phyloP scores from a whole-genome alignment of 1,140 invertebrate species.

The Halictus rubicundus region DNA sequence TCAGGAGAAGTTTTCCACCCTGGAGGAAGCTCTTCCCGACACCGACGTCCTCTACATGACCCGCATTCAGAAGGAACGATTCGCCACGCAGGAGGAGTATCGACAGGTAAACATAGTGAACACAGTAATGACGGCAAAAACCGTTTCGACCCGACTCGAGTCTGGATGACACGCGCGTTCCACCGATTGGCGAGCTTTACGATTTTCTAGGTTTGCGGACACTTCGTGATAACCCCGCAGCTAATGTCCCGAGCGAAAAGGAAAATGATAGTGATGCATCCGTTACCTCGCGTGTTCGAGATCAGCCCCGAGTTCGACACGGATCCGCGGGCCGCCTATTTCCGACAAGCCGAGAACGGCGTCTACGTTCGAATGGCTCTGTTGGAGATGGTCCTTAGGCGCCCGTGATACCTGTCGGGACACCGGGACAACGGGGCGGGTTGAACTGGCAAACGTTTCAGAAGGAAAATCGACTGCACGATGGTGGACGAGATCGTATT shows the following conservation, averaged over 20 bases:
- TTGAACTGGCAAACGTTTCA: background rate
- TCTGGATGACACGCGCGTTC: background rate
- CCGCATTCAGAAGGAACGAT: constrained; percentile 97
- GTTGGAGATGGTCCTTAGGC: constrained; percentile 93
- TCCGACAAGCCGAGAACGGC: constrained; percentile 98
- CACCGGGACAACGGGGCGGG: too few relatives aligned
- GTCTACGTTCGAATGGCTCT: constrained; percentile 99
- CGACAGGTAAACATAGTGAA: constrained; percentile 83
- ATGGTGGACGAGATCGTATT: background rate
- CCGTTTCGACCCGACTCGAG: background rate
- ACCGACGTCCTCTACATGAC: constrained; percentile 99
- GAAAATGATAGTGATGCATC: constrained; percentile 98
- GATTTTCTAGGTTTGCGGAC: constrained; percentile 86
- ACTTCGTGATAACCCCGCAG: constrained; percentile 95
- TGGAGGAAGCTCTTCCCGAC: constrained; percentile 93
- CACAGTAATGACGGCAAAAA: too few relatives aligned
- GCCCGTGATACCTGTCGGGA: constrained; percentile 38
- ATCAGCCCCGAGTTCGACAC: constrained; percentile 96
- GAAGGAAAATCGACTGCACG: background rate
- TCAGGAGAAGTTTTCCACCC: constrained; percentile 86
- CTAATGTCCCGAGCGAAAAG: constrained; percentile 96
- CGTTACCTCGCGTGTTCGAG: constrained; percentile 96
- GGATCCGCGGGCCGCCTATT: constrained; percentile 98
- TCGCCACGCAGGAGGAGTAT: constrained; percentile 92
- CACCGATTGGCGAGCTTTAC: background rate